A percentile compares a stretch with the other conserved stretches of the same genome.
These are phyloP conservation scores for Drosophila lini DNA, from an alignment of 1,140 invertebrate genomes.

Conservation along the genomic window DNA sequence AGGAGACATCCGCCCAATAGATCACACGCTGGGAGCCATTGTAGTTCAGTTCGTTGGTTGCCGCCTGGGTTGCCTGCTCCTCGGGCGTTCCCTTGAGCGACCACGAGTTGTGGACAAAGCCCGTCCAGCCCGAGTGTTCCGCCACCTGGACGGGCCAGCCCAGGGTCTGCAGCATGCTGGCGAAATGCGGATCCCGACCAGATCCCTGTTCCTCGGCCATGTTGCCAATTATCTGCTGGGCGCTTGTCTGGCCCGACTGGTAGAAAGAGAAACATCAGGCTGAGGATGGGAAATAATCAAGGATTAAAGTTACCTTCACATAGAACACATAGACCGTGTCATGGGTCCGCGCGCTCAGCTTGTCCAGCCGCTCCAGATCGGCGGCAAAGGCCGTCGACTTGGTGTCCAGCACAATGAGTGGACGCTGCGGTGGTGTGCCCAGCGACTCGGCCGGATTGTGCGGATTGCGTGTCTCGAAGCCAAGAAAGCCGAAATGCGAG, in stretches of 20 bases:
- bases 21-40: constrained; percentile 89
- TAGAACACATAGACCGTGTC: constrained; percentile 98
- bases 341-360: constrained; percentile 92
- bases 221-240: constrained; percentile 93
- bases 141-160: constrained; percentile 94
- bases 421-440: constrained; percentile 85
- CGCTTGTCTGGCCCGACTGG: constrained; percentile 90
- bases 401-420: constrained; percentile 91
- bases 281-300: neutral
- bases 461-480: constrained; percentile 89
- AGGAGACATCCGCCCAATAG: constrained; percentile 98
- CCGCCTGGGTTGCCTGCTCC: constrained; percentile 33
- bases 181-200: constrained; percentile 86
- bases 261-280: constrained; percentile 91
- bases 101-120: constrained; percentile 93
- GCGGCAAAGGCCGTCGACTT: constrained; percentile 89
- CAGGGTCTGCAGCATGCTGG: constrained; percentile 92
- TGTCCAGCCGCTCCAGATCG: constrained; percentile 91
- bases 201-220: constrained; percentile 86
- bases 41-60: constrained; percentile 54
- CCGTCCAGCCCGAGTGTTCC: constrained; percentile 95
- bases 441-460: constrained; percentile 75
- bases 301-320: constrained; percentile 90
- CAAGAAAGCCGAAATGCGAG: constrained; percentile 96
- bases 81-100: constrained; percentile 81